phyloP scores from a whole-genome alignment of 2,888 invertebrate species.

The Pharmacophagus antenor region DNA sequence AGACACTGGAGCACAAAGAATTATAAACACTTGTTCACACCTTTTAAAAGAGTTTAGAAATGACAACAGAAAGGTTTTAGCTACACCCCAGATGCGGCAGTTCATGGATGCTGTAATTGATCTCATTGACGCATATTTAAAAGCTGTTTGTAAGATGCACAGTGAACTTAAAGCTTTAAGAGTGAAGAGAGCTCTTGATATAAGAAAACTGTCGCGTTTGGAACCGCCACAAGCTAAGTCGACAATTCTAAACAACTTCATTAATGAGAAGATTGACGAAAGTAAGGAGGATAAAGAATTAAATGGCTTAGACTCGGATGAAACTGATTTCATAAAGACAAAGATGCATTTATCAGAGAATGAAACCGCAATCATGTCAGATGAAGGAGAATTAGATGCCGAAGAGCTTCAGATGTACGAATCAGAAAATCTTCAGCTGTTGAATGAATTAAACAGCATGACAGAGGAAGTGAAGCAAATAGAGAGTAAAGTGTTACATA shows the following conservation, averaged over 20 bases:
- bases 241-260: slow-evolving; percentile 59
- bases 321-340: slow-evolving; percentile 50
- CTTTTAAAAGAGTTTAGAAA: slow-evolving; percentile 88
- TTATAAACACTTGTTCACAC: slow-evolving; percentile 90
- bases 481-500: slow-evolving; percentile 95
- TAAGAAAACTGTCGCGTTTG: slow-evolving; percentile 88
- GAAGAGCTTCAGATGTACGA: slow-evolving; percentile 97
- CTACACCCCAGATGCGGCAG: slow-evolving; percentile 85
- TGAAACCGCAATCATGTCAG: slow-evolving; percentile 71
- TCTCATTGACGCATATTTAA: slow-evolving; percentile 89
- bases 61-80: slow-evolving; percentile 78
- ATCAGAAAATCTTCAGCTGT: slow-evolving; percentile 92
- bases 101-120: slow-evolving; percentile 89
- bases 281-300: slow-evolving; percentile 43
- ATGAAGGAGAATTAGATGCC: slow-evolving; percentile 86
- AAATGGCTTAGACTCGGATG: slow-evolving; percentile 41
- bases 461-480: slow-evolving; percentile 95
- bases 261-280: slow-evolving; percentile 47
- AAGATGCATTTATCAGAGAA: slow-evolving; percentile 66
- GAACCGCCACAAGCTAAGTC: slow-evolving; percentile 67
- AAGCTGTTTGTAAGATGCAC: slow-evolving; percentile 92
- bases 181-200: slow-evolving; percentile 91
- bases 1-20: slow-evolving; percentile 91
- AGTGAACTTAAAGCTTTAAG: slow-evolving; percentile 93
- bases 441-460: slow-evolving; percentile 92